phyloP scores from a whole-genome alignment of 2,113 vertebrate species.

The Sinosuthora webbiana region DNA sequence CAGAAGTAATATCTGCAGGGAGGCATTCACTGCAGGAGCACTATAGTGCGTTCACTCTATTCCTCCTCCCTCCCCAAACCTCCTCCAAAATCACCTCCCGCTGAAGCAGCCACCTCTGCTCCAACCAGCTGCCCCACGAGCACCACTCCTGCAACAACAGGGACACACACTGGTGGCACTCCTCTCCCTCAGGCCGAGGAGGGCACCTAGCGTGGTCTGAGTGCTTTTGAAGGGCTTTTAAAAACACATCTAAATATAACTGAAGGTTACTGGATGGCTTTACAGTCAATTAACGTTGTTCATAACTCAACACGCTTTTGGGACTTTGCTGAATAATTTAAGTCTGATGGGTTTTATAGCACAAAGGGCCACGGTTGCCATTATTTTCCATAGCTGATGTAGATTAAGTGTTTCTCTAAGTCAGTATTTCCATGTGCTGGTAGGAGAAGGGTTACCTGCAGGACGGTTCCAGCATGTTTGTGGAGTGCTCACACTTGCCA shows the following conservation, averaged over 20 bases:
- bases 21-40: background rate
- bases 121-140: background rate
- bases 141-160: background rate
- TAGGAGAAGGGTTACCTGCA: slow-evolving; percentile 85
- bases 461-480: slow-evolving; percentile 87
- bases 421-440: background rate
- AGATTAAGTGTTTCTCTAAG: background rate
- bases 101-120: background rate
- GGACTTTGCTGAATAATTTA: slow-evolving; percentile 3
- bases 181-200: background rate
- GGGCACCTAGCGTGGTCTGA: background rate
- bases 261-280: background rate
- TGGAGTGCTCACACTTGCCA: slow-evolving; percentile 93
- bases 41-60: background rate
- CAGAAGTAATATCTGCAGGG: background rate
- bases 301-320: background rate
- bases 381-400: background rate
- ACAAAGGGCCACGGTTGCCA: background rate
- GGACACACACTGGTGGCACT: background rate
- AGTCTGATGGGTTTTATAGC: background rate
- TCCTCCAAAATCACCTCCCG: background rate
- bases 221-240: background rate
- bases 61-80: background rate
- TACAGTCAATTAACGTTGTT: background rate
- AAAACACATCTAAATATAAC: background rate